Evolutionary conservation across 1,140 invertebrate genomes (phyloP).

Genomic region (Odontomachus brunneus): DNA sequence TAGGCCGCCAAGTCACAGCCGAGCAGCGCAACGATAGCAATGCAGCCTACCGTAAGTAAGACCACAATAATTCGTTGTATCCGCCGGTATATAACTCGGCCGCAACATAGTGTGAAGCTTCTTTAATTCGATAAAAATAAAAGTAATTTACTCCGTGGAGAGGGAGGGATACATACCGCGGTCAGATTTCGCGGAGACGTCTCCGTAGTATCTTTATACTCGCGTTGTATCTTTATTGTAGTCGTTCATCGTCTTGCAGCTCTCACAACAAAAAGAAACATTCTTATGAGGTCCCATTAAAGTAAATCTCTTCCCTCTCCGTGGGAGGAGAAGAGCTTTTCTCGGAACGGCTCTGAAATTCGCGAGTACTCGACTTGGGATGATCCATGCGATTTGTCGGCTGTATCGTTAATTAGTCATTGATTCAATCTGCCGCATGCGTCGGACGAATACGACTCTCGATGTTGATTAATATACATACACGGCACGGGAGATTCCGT

Average conservation of each 20-base stretch:
- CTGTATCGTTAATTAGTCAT: not conserved
- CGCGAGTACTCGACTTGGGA: not conserved
- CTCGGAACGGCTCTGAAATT: not conserved
- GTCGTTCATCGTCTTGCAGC: not conserved
- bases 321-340: not conserved
- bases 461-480: constrained; percentile 5
- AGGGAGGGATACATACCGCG: no score
- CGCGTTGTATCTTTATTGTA: not conserved
- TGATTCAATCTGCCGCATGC: not conserved
- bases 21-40: constrained; percentile 80
- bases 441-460: not conserved
- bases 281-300: not conserved
- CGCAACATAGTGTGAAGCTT: not conserved
- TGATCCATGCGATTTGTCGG: not conserved
- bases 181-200: not conserved
- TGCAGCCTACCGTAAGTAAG: constrained; percentile 84
- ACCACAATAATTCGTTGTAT: constrained; percentile 18
- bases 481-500: not conserved
- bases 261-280: not conserved
- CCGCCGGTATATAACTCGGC: not conserved
- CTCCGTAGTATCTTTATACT: not conserved
- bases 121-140: no score
- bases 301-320: not conserved
- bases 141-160: no score
- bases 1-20: constrained; percentile 82